Evolutionary conservation across 2,113 vertebrate species (phyloP).

Genomic region (Plotosus lineatus): DNA sequence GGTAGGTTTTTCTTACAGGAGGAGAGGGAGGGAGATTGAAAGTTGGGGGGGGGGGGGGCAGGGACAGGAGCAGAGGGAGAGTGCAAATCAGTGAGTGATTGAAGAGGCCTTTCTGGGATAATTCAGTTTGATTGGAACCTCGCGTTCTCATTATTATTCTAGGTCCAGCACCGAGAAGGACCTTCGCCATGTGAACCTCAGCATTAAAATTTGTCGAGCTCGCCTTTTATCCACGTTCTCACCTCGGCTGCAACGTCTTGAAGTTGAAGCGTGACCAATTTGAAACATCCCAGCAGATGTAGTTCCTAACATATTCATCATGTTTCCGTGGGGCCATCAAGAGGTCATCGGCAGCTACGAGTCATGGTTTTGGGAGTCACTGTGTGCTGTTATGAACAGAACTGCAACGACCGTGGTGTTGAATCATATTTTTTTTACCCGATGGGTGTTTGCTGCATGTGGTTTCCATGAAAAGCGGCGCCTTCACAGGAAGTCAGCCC

Average conservation of each 20-base stretch:
- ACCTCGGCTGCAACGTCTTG: background rate
- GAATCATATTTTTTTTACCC: constrained; percentile 21
- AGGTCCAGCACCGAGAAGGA: constrained; percentile 49
- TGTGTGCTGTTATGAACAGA: background rate
- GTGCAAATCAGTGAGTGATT: constrained; percentile 60
- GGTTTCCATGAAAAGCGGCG: constrained; percentile 38
- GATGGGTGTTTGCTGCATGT: constrained; percentile 25
- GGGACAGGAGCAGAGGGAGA: constrained; percentile 7
- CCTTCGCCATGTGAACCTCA: constrained; percentile 42
- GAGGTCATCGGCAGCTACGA: background rate
- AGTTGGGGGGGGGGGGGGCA: background rate
- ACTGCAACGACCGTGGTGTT: background rate
- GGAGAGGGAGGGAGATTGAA: background rate
- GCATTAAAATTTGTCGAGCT: background rate
- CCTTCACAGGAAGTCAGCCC: constrained; percentile 47
- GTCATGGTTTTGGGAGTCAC: constrained; percentile 18
- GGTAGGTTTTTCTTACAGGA: constrained; percentile 51
- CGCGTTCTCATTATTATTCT: constrained; percentile 53
- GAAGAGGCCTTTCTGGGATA: constrained; percentile 65
- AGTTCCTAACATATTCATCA: background rate
- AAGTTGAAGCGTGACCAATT: background rate
- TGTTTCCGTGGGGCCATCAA: background rate
- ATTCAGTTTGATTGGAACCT: constrained; percentile 64
- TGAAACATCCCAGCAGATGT: background rate
- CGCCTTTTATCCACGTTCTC: background rate